Evolutionary conservation across 2,113 vertebrate species (phyloP).

Genomic region (Ramphastos sulfuratus): DNA sequence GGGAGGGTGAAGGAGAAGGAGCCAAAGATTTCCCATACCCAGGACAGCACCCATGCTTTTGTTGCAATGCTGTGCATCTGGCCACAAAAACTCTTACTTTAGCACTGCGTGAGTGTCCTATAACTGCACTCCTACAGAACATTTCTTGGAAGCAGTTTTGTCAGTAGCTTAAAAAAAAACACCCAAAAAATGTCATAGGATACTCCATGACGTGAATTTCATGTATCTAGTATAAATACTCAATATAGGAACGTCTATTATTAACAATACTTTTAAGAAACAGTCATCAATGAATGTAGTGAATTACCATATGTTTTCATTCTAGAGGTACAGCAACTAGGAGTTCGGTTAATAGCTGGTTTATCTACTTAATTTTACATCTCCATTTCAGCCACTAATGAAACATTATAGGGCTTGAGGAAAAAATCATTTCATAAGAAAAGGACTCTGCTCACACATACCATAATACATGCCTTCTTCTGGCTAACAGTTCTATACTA

Average conservation of each 20-base stretch:
- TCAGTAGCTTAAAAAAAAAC: background rate
- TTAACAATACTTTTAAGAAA: constrained; percentile 57
- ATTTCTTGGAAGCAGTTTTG: background rate
- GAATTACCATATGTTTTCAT: constrained; percentile 43
- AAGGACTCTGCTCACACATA: background rate
- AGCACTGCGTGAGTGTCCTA: background rate
- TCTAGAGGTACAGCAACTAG: constrained; percentile 54
- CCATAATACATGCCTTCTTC: background rate
- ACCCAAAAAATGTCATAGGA: background rate
- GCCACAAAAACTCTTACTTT: background rate
- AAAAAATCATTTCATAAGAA: constrained; percentile 1
- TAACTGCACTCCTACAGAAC: background rate
- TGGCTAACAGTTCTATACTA: background rate
- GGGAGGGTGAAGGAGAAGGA: background rate
- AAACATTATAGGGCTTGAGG: constrained; percentile 9
- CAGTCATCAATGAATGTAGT: constrained; percentile 4
- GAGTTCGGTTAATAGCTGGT: constrained; percentile 51
- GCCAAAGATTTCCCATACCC: background rate
- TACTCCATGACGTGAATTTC: constrained; percentile 20
- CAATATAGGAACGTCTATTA: constrained; percentile 48
- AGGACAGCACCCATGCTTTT: background rate
- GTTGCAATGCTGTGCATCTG: background rate
- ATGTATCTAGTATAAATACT: constrained; percentile 26
- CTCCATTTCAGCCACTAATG: constrained; percentile 32
- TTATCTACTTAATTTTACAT: constrained; percentile 50